These are phyloP conservation scores for Hucho hucho DNA, from an alignment of 2,113 vertebrate genomes.

Conservation along the genomic window DNA sequence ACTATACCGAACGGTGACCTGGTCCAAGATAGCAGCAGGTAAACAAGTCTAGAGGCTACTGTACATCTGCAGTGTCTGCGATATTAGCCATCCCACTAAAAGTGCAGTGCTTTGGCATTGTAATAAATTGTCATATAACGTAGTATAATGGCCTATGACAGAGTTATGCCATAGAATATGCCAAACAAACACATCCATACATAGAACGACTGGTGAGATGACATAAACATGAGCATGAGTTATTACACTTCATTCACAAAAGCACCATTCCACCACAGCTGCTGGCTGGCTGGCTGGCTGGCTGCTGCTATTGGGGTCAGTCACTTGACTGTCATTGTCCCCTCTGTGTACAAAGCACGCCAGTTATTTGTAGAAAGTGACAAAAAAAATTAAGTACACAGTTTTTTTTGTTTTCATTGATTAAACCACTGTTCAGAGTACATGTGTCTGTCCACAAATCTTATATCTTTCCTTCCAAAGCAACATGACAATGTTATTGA, in stretches of 20 bases:
- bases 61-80: too few relatives aligned
- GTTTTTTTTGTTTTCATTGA: background rate
- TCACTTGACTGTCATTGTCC: constrained; percentile 62
- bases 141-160: background rate
- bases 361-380: constrained; percentile 10
- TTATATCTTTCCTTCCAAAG: too few relatives aligned
- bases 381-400: background rate
- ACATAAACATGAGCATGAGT: constrained; percentile 57
- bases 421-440: background rate
- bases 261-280: constrained; percentile 57
- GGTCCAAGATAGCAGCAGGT: too few relatives aligned
- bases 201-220: constrained; percentile 41
- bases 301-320: constrained; percentile 47
- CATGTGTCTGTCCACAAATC: background rate
- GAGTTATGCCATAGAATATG: constrained; percentile 19
- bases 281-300: background rate
- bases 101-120: constrained; percentile 9
- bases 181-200: constrained; percentile 54
- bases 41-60: too few relatives aligned
- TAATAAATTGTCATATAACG: constrained; percentile 34
- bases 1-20: background rate
- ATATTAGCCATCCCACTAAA: too few relatives aligned
- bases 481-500: too few relatives aligned
- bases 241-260: constrained; percentile 69
- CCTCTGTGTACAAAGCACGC: constrained; percentile 28